Base-by-base conservation (phyloP, 2,888 invertebrate species). In the Leptothorax acervorum region DNA sequence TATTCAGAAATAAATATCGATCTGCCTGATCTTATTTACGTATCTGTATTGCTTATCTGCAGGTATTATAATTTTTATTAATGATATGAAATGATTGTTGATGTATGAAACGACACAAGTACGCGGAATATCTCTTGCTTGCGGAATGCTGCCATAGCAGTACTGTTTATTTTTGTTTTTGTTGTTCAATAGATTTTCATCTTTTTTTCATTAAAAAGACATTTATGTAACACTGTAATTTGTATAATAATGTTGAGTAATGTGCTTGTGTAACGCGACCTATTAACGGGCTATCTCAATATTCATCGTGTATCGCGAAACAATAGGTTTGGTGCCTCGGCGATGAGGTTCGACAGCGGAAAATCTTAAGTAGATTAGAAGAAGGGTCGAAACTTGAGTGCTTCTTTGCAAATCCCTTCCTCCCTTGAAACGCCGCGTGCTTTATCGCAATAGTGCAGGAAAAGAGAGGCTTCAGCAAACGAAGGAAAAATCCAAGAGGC, bases 401-500 rank as follows among this genome's bases (percentile, higher is more conserved):
- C 57, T 63, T 28, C 45, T 71, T 83, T 68, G 53, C 39, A 68
- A 68, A 78, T 66, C 51, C 39, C 48, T 62, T 71, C 39, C 18
- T 57, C n/a, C 55, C 28, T 55, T 65, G 45, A 45, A 79, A 65
- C 68, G 68, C 62, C 28, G 70, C 75, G 82, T 85, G 85, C 70
- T 85, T 75, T 82, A 82, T 85, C 85, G 68, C 74, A 53, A 75
- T 51, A 57, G 71, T 53, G 68, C 57, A 48, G 31, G 63, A 6
- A 62, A 75, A 42, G 39, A 78, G 70, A 31, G 39, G 15, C 55
- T 65, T 39, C 12, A 11, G 71, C 18, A 51, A 57, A 66, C 28
- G 57, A 65, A 82, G 35, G 48, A 81, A 48, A 31, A 51, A 74
- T 70, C 11, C 9, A 53, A 66, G 78, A 79, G 60, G 48, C 28